A percentile compares a stretch with the other conserved stretches of the same genome.
Evolutionary conservation across 2,113 vertebrate genomes (phyloP).

Genomic region (Solea solea): DNA sequence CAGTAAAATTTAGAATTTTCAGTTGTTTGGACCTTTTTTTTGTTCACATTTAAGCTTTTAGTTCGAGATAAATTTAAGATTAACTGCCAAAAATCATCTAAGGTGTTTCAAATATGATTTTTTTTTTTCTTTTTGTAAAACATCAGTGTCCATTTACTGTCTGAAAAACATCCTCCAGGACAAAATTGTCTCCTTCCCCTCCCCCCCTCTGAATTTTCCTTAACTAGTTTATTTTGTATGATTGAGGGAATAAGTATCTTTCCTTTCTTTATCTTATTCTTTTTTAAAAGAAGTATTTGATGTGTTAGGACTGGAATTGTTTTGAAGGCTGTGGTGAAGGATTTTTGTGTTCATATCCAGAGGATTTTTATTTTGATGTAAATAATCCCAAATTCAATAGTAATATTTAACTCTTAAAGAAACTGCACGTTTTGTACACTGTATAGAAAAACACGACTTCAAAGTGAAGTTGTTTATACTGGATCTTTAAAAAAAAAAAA

Average conservation of each 20-base stretch:
- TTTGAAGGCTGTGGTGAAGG: conserved; percentile 58
- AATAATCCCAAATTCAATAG: conserved; percentile 75
- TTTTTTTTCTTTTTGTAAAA: conserved; percentile 18
- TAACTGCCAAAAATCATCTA: conserved; percentile 36
- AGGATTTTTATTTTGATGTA: conserved; percentile 70
- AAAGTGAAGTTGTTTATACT: conserved; percentile 74
- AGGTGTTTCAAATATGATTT: conserved; percentile 27
- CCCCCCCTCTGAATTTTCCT: conserved; percentile 23
- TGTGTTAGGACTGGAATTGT: conserved; percentile 49
- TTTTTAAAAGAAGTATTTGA: conserved; percentile 25
- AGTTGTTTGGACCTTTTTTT: neutral
- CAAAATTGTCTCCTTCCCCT: neutral
- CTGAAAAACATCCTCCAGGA: conserved; percentile 7
- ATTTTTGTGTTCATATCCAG: conserved; percentile 68
- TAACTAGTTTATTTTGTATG: conserved; percentile 43
- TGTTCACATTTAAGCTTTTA: neutral
- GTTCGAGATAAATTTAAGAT: conserved; percentile 42
- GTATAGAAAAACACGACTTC: conserved; percentile 71
- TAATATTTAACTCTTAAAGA: conserved; percentile 75
- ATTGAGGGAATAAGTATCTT: conserved; percentile 51
- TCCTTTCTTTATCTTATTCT: neutral
- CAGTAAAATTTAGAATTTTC: too few species aligned
- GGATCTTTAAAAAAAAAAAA: conserved; percentile 73
- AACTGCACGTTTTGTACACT: conserved; percentile 83
- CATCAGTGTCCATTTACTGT: conserved; percentile 11